These are phyloP conservation scores for Circaetus gallicus DNA, from an alignment of 2,113 vertebrate genomes.

Conservation along the genomic window DNA sequence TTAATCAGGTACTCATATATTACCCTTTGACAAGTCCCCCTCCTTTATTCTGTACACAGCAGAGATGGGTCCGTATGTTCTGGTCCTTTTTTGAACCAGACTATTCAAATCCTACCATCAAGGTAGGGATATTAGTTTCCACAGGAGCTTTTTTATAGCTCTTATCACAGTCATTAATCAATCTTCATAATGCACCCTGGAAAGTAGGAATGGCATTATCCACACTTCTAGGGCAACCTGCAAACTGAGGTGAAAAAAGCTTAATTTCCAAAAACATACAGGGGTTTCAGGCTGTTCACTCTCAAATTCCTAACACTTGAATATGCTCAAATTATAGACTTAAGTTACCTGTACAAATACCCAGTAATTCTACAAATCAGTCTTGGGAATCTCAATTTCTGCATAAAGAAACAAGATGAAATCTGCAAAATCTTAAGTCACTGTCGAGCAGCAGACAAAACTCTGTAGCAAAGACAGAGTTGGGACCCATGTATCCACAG, in stretches of 20 bases:
- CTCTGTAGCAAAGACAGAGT: neutral
- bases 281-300: neutral
- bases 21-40: neutral
- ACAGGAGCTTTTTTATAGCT: neutral
- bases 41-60: neutral
- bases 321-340: neutral
- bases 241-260: neutral
- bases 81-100: neutral
- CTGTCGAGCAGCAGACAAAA: neutral
- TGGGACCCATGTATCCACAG: fast-evolving
- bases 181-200: neutral
- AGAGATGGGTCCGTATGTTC: neutral
- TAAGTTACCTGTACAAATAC: neutral
- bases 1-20: neutral
- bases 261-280: neutral
- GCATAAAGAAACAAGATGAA: neutral
- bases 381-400: neutral
- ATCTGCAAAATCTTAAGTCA: neutral
- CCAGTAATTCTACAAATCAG: neutral
- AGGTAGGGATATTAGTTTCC: neutral
- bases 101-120: neutral
- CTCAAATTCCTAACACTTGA: neutral
- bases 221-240: neutral
- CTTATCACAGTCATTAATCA: neutral
- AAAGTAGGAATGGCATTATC: neutral